These are phyloP conservation scores for Stichodactyla helianthus DNA, from an alignment of 64 coral and sea anemone species.

Conservation along the genomic window DNA sequence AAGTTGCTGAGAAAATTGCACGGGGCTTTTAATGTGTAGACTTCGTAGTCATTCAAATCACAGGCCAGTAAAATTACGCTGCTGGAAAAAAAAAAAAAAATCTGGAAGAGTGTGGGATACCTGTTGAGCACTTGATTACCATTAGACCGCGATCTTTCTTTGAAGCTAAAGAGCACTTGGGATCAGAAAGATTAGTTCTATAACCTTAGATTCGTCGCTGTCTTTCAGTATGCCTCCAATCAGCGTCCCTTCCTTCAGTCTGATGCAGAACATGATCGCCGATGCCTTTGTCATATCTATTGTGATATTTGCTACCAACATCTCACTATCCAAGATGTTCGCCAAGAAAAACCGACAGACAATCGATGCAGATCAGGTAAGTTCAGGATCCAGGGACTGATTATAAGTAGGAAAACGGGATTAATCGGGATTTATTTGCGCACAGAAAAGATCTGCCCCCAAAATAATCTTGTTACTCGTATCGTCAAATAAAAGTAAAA, in stretches of 20 bases:
- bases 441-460: no score
- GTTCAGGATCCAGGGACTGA: background rate
- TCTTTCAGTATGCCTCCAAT: constrained; percentile 65
- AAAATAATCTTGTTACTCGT: no score
- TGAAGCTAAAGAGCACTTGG: no score
- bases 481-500: no score
- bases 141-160: background rate
- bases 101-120: no score
- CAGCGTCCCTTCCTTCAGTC: constrained; percentile 49
- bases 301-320: constrained; percentile 91
- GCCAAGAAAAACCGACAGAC: constrained; percentile 75
- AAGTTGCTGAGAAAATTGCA: no score
- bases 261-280: constrained; percentile 38
- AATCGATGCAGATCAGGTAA: constrained; percentile 84
- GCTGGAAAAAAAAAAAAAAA: no score
- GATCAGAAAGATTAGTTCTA: background rate
- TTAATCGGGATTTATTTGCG: background rate
- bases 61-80: no score
- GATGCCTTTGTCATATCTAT: constrained; percentile 86
- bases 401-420: no score
- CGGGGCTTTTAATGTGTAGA: no score
- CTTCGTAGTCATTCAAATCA: no score
- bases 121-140: background rate
- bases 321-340: constrained; percentile 80
- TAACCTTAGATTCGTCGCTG: background rate